These are phyloP conservation scores for Heliconius erato DNA, from an alignment of 2,888 invertebrate genomes.

Conservation along the genomic window DNA sequence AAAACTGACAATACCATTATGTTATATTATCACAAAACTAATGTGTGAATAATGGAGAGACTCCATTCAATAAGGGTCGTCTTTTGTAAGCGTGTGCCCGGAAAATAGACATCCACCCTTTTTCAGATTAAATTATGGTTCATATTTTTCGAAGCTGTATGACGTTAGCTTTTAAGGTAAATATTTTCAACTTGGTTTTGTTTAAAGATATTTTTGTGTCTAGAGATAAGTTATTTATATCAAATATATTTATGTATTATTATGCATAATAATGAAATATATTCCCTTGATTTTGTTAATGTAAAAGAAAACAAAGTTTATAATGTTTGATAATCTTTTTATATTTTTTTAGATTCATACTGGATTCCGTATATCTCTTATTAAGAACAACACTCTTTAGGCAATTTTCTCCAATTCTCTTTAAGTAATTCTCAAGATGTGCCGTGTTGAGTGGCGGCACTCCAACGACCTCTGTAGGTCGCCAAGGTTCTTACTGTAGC, in stretches of 20 bases:
- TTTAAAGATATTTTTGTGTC: neutral
- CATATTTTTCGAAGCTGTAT: conserved; percentile 71
- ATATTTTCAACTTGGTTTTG: conserved; percentile 54
- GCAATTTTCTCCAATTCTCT: no score
- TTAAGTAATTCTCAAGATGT: no score
- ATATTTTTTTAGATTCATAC: no score
- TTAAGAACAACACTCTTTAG: no score
- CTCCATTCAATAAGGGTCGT: conserved; percentile 74
- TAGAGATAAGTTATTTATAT: neutral
- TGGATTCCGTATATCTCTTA: no score
- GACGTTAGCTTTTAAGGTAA: conserved; percentile 45
- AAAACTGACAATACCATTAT: conserved; percentile 62
- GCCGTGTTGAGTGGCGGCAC: no score
- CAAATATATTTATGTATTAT: neutral
- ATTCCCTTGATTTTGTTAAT: neutral
- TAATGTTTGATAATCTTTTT: no score
- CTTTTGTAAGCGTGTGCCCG: conserved; percentile 68
- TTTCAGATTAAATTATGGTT: conserved; percentile 78
- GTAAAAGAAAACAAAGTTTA: neutral
- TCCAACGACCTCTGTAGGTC: no score
- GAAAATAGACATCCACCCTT: conserved; percentile 78
- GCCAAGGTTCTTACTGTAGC: no score
- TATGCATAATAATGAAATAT: neutral
- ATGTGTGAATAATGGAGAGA: conserved; percentile 72
- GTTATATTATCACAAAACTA: conserved; percentile 70